Percentiles rank a stretch among this genome's conserved stretches.
These are phyloP conservation scores for Orchesella cincta DNA, from an alignment of 1,140 invertebrate genomes.

Conservation along the genomic window DNA sequence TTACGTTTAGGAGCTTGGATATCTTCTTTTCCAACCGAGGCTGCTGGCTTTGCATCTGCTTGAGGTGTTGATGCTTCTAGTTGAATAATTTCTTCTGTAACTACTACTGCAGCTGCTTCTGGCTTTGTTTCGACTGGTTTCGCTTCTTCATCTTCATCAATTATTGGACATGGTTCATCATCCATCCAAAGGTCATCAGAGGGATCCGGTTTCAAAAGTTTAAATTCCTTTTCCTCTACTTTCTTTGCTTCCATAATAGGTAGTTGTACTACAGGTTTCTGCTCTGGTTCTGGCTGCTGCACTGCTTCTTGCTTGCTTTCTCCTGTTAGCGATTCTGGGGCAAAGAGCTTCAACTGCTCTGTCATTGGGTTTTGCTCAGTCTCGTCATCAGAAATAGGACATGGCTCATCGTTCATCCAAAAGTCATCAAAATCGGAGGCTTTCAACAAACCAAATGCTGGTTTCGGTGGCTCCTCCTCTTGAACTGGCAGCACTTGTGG, in stretches of 20 bases:
- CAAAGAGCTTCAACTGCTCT: slow-evolving; percentile 11
- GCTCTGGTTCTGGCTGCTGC: not conserved
- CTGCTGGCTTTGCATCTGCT: slow-evolving; percentile 16
- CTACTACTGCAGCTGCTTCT: not conserved
- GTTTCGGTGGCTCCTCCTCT: not conserved
- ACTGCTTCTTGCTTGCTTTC: not conserved
- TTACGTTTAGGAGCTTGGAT: slow-evolving; percentile 7
- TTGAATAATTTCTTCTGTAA: too few relatives aligned
- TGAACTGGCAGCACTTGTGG: too few relatives aligned
- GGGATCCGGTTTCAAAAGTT: slow-evolving; percentile 3
- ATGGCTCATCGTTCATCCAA: slow-evolving; percentile 61
- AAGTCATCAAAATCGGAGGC: slow-evolving; percentile 57
- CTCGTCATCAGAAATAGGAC: slow-evolving; percentile 55
- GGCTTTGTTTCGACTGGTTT: too few relatives aligned
- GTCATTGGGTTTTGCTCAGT: not conserved
- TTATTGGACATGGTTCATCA: slow-evolving; percentile 37
- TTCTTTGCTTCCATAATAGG: slow-evolving; percentile 28
- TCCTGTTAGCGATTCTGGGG: slow-evolving; percentile 15
- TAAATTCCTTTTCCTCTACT: slow-evolving; percentile 27
- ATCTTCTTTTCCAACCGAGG: not conserved
- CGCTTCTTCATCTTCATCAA: slow-evolving; percentile 45
- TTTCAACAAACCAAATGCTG: not conserved
- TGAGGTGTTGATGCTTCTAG: slow-evolving; percentile 37
- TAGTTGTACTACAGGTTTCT: slow-evolving; percentile 2
- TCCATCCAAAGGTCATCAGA: slow-evolving; percentile 48